These are phyloP conservation scores for Thunnus thynnus DNA, from an alignment of 2,113 vertebrate genomes.

Conservation along the genomic window DNA sequence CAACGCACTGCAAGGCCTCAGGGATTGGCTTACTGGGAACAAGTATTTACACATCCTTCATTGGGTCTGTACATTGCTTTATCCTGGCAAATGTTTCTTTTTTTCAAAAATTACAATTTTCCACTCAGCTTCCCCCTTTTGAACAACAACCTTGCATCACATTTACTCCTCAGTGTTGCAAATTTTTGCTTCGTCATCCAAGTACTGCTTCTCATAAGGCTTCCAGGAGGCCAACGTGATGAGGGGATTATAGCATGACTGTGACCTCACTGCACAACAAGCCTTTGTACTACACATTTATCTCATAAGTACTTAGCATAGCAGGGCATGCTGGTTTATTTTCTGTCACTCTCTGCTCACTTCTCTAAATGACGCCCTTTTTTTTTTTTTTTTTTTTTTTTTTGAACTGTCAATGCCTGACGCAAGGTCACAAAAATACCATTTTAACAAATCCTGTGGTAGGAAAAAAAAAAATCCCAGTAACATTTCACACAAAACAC, in stretches of 20 bases:
- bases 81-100: neutral
- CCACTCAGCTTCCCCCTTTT: neutral
- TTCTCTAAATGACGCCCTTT: slow-evolving; percentile 16
- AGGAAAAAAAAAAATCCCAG: neutral
- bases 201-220: slow-evolving; percentile 23
- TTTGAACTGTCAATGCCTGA: slow-evolving; percentile 23
- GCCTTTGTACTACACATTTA: slow-evolving; percentile 17
- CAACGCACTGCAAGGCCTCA: slow-evolving; percentile 53
- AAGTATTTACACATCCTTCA: slow-evolving; percentile 71
- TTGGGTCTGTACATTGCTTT: slow-evolving; percentile 42
- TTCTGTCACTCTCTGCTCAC: slow-evolving; percentile 24
- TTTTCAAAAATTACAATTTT: neutral
- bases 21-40: slow-evolving; percentile 35
- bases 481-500: slow-evolving; percentile 48
- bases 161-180: neutral
- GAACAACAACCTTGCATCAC: neutral
- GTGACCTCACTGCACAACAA: slow-evolving; percentile 38
- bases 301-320: slow-evolving; percentile 8
- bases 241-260: slow-evolving; percentile 28
- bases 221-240: slow-evolving; percentile 27
- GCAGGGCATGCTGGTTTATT: slow-evolving; percentile 1
- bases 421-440: neutral
- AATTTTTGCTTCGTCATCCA: slow-evolving; percentile 5
- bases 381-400: slow-evolving; percentile 4
- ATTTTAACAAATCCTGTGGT: neutral